Evolutionary conservation across 1,140 invertebrate species (phyloP), one percentile per base, ranked within the genome.

Genomic region (Ooceraea biroi): DNA sequence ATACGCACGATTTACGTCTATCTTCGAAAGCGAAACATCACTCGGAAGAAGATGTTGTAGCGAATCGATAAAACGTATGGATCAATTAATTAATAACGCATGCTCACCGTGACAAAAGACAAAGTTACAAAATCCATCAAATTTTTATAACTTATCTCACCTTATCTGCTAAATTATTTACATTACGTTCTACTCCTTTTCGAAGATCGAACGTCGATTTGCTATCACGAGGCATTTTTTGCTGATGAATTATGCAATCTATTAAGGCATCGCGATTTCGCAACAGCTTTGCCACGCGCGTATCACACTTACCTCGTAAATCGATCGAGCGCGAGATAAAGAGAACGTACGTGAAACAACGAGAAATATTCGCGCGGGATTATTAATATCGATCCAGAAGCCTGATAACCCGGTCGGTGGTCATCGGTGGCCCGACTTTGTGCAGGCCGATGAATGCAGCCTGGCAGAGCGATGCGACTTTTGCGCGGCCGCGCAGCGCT

Each of bases 391-490:
- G 76, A 80, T 69, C 41, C 65, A 48, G 55, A 22, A 50, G 57
- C 44, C 19, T 61, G 58, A 76, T 82, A 61, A 80, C 50, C 65
- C 22, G 44, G 84, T 71, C 71, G 10, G n/a, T 65, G 52, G 66
- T 52, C 55, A 73, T 72, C 57, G 41, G 7, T 52, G 58, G 11
- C 22, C 11, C 11, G 27, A 25, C 12, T 57, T 61, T 27, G n/a
- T 25, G 11, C n/a, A n/a, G n/a, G n/a, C n/a, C n/a, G 27, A 57
- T 80, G 76, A 76, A 82, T 61, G 50, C 76, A 82, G 85, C 55
- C 77, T 86, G 72, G 80, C 76, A 87, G 78, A 90, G 86, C 87
- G 85, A 85, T 69, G 50, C 57, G 76, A 92, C 91, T 92, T 93
- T 92, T 92, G 76, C 77, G 19, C 57, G 83, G 61, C 65, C 19